Evolutionary conservation across 1,140 invertebrate genomes (phyloP).

Genomic region (Ceratina japonica): DNA sequence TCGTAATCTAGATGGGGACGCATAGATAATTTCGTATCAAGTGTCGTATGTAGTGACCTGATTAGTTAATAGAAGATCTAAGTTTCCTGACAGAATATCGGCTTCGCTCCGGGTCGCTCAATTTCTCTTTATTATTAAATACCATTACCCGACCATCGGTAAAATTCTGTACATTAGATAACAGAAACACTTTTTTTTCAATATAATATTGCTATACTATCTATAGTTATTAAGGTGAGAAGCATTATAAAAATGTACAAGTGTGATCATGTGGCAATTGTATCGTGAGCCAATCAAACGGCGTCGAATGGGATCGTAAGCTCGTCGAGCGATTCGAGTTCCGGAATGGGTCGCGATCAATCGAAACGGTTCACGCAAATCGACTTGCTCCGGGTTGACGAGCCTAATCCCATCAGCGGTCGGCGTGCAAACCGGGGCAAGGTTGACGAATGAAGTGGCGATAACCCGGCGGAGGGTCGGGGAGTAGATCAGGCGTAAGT

Average conservation of each 20-base stretch:
- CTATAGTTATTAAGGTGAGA: no score
- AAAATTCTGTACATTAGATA: not conserved
- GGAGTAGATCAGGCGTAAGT: conserved; percentile 49
- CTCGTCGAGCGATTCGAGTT: not conserved
- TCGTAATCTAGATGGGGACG: not conserved
- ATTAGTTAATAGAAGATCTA: conserved; percentile 1
- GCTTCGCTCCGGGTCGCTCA: no score
- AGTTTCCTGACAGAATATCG: not conserved
- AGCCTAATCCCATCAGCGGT: conserved; percentile 1
- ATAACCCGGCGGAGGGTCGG: not conserved
- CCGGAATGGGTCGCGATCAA: not conserved
- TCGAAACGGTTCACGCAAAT: not conserved
- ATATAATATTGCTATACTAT: not conserved
- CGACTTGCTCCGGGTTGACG: not conserved
- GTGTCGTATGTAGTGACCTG: not conserved
- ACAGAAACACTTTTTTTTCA: not conserved
- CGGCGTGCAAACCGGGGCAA: not conserved
- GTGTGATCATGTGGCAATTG: no score
- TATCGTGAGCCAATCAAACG: not conserved
- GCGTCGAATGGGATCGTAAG: not conserved
- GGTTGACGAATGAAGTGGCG: conserved; percentile 32
- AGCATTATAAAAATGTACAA: no score
- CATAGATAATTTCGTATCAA: not conserved
- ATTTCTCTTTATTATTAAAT: no score
- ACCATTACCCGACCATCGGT: no score